Base-by-base conservation (phyloP, 2,888 invertebrate genomes). In the Drosophila pullipes region DNA sequence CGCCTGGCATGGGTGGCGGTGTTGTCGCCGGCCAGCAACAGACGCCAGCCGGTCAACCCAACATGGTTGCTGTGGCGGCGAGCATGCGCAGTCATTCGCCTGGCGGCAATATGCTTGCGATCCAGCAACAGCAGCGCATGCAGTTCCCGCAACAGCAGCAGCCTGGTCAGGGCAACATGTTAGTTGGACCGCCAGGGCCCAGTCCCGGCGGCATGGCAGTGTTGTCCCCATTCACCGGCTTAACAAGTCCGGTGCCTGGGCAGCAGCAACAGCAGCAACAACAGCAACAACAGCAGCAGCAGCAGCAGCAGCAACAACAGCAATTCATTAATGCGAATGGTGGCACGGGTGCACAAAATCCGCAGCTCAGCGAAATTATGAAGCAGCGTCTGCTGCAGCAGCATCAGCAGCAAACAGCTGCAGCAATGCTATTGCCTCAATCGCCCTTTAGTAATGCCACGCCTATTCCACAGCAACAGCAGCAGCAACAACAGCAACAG, bases 111-210 rank as follows among this genome's bases (percentile, higher is more conserved):
- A 95, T 96, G 94, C 90, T 92, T 80, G 95, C 92, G 28, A 69
- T 93, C 61, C 93, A 92, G 61, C 92, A 91, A 61, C 94, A 94
- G 59, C 95, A 95, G 85, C 94, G 94, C 37, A 93, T 94, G 88
- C 94, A 94, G 67, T 94, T 94, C 66, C 93, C 94, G 44, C 93
- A 93, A 71, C 93, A 92, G 65, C 90, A 92, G 47, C 92, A 92
- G 63, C 92, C 78, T 5, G 86, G 81, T 0, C 81, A 85, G 16
- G 87, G 90, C 33, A 92, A 85, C 53, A 89, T 93, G 83, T 92
- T 96, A 49, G 97, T 97, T 13, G 96, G 96, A 3, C 95, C 96
- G 47, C 96, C 97, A 0, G 97, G 96, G 9, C 97, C 97, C 7
- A 97, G 96, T 93, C 97, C 97, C 9, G 96, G 96, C 63, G 79